phyloP scores from a whole-genome alignment of 2,113 vertebrate species.

The Rhynchomys soricoides region DNA sequence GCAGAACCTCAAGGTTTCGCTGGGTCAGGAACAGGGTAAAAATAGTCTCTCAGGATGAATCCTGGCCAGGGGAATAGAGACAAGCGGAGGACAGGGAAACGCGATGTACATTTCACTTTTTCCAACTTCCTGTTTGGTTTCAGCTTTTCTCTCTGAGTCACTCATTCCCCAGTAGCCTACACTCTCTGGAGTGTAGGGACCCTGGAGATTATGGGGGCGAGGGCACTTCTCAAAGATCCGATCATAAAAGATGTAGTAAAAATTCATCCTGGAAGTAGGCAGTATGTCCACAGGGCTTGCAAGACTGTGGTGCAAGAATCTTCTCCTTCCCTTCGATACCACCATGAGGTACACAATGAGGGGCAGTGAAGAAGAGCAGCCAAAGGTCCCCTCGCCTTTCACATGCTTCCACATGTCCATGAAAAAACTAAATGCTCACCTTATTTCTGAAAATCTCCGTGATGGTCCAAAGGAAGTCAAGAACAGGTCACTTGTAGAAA shows the following conservation, averaged over 20 bases:
- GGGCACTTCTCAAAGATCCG: not conserved
- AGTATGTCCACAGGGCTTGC: not conserved
- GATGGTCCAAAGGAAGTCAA: not conserved
- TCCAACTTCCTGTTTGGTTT: conserved; percentile 56
- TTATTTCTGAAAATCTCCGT: conserved; percentile 4
- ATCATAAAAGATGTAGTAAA: not conserved
- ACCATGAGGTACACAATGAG: rapidly evolving
- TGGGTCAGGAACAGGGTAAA: conserved; percentile 77
- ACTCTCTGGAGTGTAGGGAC: too few species aligned
- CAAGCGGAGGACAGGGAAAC: conserved; percentile 50
- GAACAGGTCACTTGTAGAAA: not conserved
- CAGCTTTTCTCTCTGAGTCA: conserved; percentile 20
- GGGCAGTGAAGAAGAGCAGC: not conserved
- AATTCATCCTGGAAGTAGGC: not conserved
- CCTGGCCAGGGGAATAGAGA: conserved; percentile 63
- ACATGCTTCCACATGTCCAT: not conserved
- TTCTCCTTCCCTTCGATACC: not conserved
- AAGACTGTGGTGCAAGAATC: not conserved
- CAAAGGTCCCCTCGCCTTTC: not conserved
- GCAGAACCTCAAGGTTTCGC: conserved; percentile 82
- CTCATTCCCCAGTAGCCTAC: not conserved
- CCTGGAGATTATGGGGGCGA: not conserved
- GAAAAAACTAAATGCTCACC: not conserved
- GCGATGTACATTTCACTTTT: conserved; percentile 69
- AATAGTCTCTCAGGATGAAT: conserved; percentile 73